phyloP scores from a whole-genome alignment of 2,113 vertebrate species.

The Dasypus novemcinctus region DNA sequence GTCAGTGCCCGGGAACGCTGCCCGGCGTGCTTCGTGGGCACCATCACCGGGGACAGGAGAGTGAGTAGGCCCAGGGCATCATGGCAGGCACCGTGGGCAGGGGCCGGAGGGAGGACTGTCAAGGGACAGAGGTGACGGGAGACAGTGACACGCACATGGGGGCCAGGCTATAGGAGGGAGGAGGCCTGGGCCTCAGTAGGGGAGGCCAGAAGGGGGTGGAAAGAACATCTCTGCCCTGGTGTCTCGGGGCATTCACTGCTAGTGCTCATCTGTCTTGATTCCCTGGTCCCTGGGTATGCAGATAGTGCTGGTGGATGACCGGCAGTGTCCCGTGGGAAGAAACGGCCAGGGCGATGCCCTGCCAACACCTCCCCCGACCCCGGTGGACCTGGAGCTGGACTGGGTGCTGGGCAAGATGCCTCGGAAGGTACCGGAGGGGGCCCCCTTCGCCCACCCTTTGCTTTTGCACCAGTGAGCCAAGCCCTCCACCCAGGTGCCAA shows the following conservation, averaged over 20 bases:
- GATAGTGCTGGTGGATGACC: conserved; percentile 70
- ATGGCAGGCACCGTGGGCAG: no score
- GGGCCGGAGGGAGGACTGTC: background rate
- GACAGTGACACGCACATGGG: background rate
- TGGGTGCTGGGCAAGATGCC: conserved; percentile 97
- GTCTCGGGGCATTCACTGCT: background rate
- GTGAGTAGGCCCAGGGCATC: conserved; percentile 69
- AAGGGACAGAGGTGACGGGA: background rate
- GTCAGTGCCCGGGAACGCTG: conserved; percentile 91
- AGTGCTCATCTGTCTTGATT: conserved; percentile 25
- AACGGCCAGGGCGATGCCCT: conserved; percentile 25
- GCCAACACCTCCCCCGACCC: conserved; percentile 48
- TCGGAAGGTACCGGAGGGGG: conserved; percentile 84
- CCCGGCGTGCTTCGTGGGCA: conserved; percentile 90
- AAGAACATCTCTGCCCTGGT: background rate
- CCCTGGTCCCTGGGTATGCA: conserved; percentile 23
- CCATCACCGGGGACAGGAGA: conserved; percentile 89
- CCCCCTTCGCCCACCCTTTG: fast-evolving
- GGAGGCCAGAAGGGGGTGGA: background rate
- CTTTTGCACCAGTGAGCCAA: background rate
- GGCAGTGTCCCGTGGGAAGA: background rate
- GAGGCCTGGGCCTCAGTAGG: background rate
- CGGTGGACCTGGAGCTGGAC: conserved; percentile 92
- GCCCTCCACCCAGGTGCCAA: background rate
- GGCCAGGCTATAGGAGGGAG: background rate